phyloP scores from a whole-genome alignment of 2,113 vertebrate genomes.

The Perca schrenkii region DNA sequence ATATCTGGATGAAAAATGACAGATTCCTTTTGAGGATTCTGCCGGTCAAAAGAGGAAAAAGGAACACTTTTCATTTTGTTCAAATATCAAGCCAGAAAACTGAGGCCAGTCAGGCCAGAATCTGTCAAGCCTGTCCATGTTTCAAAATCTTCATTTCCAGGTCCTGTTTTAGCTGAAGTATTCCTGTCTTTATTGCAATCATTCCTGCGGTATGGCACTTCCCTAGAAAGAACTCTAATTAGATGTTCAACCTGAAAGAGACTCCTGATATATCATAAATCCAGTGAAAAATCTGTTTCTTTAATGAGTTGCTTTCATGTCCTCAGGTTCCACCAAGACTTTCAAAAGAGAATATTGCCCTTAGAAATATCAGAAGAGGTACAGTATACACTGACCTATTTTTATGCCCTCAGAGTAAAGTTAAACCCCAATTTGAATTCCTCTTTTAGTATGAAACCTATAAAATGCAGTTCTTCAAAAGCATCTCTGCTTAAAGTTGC shows the following conservation, averaged over 20 bases:
- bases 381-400: conserved; percentile 45
- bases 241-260: conserved; percentile 64
- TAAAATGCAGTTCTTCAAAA: conserved; percentile 52
- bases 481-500: conserved; percentile 29
- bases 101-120: not conserved
- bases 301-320: conserved; percentile 66
- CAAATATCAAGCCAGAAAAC: conserved; percentile 19
- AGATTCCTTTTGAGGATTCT: conserved; percentile 50
- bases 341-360: conserved; percentile 45
- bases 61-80: conserved; percentile 44
- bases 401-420: conserved; percentile 31
- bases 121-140: conserved; percentile 24
- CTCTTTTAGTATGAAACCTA: conserved; percentile 42
- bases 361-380: conserved; percentile 50
- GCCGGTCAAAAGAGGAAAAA: conserved; percentile 35
- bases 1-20: conserved; percentile 57
- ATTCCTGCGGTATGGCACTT: conserved; percentile 29
- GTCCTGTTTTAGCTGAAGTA: conserved; percentile 38
- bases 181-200: conserved; percentile 26
- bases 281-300: conserved; percentile 45
- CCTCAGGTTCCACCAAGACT: conserved; percentile 46
- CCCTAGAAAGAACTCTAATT: conserved; percentile 56
- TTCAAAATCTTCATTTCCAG: conserved; percentile 32
- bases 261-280: conserved; percentile 45
- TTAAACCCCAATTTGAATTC: conserved; percentile 48